phyloP scores from a whole-genome alignment of 2,888 invertebrate species.

The Galerucella nymphaeae region DNA sequence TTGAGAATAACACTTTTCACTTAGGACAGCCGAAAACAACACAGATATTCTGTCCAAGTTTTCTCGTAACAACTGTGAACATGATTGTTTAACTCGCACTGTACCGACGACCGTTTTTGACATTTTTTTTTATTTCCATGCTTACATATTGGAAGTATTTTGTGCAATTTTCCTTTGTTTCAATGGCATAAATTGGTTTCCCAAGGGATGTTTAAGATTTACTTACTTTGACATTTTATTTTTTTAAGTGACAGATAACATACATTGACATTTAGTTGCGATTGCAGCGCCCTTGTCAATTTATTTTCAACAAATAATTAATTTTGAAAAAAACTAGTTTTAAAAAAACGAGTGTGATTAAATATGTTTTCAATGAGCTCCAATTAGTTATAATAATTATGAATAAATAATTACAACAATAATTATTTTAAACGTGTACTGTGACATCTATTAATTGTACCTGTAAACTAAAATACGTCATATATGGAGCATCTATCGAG shows the following conservation, averaged over 20 bases:
- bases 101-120: conserved; percentile 59
- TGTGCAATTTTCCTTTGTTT: conserved; percentile 23
- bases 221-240: conserved; percentile 37
- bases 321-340: too few relatives aligned
- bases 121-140: conserved; percentile 58
- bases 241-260: conserved; percentile 8
- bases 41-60: conserved; percentile 62
- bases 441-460: not conserved
- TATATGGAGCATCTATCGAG: too few relatives aligned
- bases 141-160: conserved; percentile 44
- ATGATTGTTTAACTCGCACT: conserved; percentile 61
- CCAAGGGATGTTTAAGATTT: conserved; percentile 19
- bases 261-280: conserved; percentile 39
- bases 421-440: not conserved
- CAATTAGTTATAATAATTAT: too few relatives aligned
- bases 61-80: conserved; percentile 59
- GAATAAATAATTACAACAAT: not conserved
- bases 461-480: not conserved
- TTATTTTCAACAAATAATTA: not conserved
- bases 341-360: too few relatives aligned
- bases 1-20: conserved; percentile 53
- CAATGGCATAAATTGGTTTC: conserved; percentile 24
- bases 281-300: conserved; percentile 34
- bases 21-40: conserved; percentile 61
- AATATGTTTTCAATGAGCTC: too few relatives aligned